Evolutionary conservation across 2,113 vertebrate genomes (phyloP).

Genomic region (Entelurus aequoreus): DNA sequence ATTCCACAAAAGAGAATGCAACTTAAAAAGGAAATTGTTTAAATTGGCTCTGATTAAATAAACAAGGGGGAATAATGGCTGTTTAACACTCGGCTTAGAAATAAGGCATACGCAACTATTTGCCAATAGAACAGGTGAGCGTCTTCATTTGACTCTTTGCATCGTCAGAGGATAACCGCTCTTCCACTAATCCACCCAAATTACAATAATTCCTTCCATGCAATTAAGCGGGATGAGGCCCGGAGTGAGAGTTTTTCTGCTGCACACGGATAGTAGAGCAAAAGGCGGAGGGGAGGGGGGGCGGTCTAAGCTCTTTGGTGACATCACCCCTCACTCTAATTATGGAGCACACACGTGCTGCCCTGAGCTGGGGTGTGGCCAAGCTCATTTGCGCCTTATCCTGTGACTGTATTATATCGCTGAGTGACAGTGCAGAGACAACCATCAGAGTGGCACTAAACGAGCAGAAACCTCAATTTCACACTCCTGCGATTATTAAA

Average conservation of each 20-base stretch:
- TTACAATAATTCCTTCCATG: conserved; percentile 63
- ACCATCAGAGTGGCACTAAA: conserved; percentile 38
- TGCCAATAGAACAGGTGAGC: conserved; percentile 15
- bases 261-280: conserved; percentile 44
- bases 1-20: conserved; percentile 30
- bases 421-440: conserved; percentile 48
- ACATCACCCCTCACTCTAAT: conserved; percentile 70
- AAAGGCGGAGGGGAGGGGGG: background rate
- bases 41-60: conserved; percentile 32
- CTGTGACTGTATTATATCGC: conserved; percentile 44
- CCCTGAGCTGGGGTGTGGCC: conserved; percentile 55
- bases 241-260: conserved; percentile 56
- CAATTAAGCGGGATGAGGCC: conserved; percentile 67
- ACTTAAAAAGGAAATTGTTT: conserved; percentile 14
- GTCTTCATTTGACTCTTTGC: conserved; percentile 23
- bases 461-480: conserved; percentile 47
- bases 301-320: conserved; percentile 54
- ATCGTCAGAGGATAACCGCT: conserved; percentile 34
- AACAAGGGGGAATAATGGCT: conserved; percentile 19
- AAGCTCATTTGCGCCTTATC: conserved; percentile 49
- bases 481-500: conserved; percentile 48
- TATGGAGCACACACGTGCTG: conserved; percentile 63
- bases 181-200: conserved; percentile 56
- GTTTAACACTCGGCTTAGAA: conserved; percentile 23
- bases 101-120: conserved; percentile 21